Percentiles rank a stretch among this genome's conserved stretches.
Evolutionary conservation across 2,797 vertebrate species (phyloP).

Genomic region (Pogonophryne albipinna): DNA sequence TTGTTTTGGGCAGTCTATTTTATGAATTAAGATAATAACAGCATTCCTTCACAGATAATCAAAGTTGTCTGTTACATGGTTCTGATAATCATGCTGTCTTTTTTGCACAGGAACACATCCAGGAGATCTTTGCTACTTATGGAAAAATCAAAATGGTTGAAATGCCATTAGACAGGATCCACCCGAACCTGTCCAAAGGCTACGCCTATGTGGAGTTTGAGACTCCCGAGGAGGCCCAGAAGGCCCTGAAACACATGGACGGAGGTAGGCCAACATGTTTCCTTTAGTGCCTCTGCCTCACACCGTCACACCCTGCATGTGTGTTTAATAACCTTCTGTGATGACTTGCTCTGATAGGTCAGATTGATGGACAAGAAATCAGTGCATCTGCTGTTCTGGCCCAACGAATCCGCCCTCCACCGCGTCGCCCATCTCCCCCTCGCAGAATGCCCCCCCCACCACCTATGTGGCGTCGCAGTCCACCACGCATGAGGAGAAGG

Average conservation of each 20-base stretch:
- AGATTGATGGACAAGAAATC: slow-evolving; percentile 96
- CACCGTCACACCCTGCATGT: slow-evolving; percentile 74
- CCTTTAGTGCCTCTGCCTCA: neutral
- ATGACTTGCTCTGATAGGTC: slow-evolving; percentile 81
- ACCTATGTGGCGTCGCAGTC: slow-evolving; percentile 95
- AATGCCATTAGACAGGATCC: slow-evolving; percentile 91
- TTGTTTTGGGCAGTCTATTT: neutral
- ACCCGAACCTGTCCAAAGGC: slow-evolving; percentile 92
- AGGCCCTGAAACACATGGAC: slow-evolving; percentile 96
- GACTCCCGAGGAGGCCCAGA: slow-evolving; percentile 93
- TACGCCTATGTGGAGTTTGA: slow-evolving; percentile 96
- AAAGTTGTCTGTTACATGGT: neutral
- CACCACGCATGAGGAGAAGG: slow-evolving; percentile 95
- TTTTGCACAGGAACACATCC: slow-evolving; percentile 91
- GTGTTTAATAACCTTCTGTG: neutral
- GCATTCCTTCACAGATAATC: neutral
- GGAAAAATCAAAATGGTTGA: slow-evolving; percentile 97
- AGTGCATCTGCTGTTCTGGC: slow-evolving; percentile 92
- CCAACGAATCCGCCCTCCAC: slow-evolving; percentile 86
- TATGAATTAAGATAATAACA: neutral
- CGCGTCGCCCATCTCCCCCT: slow-evolving; percentile 90
- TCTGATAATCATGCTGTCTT: neutral
- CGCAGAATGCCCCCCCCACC: slow-evolving; percentile 94
- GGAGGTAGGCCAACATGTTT: slow-evolving; percentile 84
- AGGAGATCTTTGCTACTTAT: slow-evolving; percentile 96